These are phyloP conservation scores for Paragorgia papillata DNA, from an alignment of 92 coral and sea anemone species.

Conservation along the genomic window DNA sequence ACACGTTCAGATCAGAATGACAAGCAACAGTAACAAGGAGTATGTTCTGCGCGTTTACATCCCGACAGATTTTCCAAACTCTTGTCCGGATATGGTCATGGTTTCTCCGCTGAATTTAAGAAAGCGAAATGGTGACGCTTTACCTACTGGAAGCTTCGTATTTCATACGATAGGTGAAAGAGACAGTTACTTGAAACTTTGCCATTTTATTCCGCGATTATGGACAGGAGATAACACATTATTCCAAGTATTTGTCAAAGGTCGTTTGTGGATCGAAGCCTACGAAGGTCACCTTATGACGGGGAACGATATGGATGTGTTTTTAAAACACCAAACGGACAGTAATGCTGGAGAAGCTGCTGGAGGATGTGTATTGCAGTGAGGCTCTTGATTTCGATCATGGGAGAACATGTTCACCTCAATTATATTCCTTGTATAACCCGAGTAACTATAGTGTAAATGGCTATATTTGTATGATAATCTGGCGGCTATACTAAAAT, in stretches of 20 bases:
- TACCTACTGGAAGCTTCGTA: neutral
- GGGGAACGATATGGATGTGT: slow-evolving; percentile 44
- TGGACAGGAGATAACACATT: slow-evolving; percentile 50
- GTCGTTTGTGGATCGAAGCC: slow-evolving; percentile 54
- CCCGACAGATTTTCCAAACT: slow-evolving; percentile 45
- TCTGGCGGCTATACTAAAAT: too few relatives aligned
- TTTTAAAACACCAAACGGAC: slow-evolving; percentile 9
- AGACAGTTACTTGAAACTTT: slow-evolving; percentile 37
- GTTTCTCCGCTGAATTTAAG: slow-evolving; percentile 7
- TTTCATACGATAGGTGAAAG: slow-evolving; percentile 19
- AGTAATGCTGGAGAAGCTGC: neutral
- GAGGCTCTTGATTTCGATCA: neutral
- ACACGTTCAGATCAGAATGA: slow-evolving; percentile 48
- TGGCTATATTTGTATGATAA: too few relatives aligned
- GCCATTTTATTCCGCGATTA: slow-evolving; percentile 22
- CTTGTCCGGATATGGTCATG: slow-evolving; percentile 52
- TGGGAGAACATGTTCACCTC: too few relatives aligned
- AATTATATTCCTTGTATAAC: too few relatives aligned
- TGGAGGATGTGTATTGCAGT: neutral
- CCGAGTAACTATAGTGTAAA: too few relatives aligned
- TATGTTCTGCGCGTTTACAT: slow-evolving; percentile 39
- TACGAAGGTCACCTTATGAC: slow-evolving; percentile 43
- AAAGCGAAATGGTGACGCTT: neutral
- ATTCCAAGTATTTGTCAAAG: slow-evolving; percentile 55
- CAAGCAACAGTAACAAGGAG: slow-evolving; percentile 14